A percentile compares a stretch with the other conserved stretches of the same genome.
Conservation (phyloP, 2,888 invertebrate species). For the Megamerina dolium region DNA sequence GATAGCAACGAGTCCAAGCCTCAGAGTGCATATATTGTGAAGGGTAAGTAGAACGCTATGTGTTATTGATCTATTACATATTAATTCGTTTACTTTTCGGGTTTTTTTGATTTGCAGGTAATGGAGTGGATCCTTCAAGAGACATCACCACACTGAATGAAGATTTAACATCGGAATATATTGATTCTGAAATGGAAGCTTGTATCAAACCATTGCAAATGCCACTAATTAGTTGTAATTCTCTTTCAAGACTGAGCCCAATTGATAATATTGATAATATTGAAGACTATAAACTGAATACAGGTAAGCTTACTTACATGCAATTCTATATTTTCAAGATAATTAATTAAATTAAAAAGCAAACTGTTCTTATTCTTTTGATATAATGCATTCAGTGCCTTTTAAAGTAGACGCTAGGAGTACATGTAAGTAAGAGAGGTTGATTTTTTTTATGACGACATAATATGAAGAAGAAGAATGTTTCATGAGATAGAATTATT, state of each 20-base stretch:
- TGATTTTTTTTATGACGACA: not conserved
- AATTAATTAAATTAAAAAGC: constrained; percentile 4
- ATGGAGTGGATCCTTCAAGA: constrained; percentile 57
- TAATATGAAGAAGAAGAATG: not conserved
- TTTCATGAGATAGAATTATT: no score
- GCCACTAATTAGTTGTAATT: constrained; percentile 53
- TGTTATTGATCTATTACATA: not conserved
- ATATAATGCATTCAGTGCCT: constrained; percentile 51
- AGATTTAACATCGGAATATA: constrained; percentile 62
- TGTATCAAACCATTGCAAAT: constrained; percentile 56
- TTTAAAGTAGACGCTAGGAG: constrained; percentile 53
- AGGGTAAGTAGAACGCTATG: constrained; percentile 33
- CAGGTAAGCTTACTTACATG: constrained; percentile 47
- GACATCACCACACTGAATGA: constrained; percentile 64
- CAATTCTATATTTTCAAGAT: not conserved
- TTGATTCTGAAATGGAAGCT: constrained; percentile 57
- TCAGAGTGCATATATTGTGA: constrained; percentile 35
- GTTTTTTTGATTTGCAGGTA: constrained; percentile 35
- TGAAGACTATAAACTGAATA: constrained; percentile 58
- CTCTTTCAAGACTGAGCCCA: constrained; percentile 56
- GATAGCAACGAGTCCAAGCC: constrained; percentile 69
- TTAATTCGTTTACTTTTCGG: not conserved
- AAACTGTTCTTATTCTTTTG: not conserved
- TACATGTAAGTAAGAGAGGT: constrained; percentile 36
- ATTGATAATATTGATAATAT: constrained; percentile 60